phyloP scores from a whole-genome alignment of 2,888 invertebrate species.

The Oegoconia quadripuncta region DNA sequence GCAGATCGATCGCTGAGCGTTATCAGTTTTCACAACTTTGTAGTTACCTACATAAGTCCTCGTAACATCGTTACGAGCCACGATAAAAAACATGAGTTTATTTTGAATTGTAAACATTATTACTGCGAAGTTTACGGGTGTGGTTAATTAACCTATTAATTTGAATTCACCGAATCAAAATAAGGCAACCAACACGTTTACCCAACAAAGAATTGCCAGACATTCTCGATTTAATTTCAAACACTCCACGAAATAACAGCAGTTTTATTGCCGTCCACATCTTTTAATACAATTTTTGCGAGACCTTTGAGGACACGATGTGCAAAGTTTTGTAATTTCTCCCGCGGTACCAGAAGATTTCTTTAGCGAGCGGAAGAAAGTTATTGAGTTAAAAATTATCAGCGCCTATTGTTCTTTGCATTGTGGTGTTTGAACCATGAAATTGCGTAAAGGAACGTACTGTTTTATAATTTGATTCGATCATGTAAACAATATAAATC shows the following conservation, averaged over 20 bases:
- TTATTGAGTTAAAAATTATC: constrained; percentile 11
- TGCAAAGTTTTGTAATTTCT: constrained; percentile 23
- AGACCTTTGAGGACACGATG: constrained; percentile 8
- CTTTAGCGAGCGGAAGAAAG: constrained; percentile 12
- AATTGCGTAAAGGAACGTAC: too few species aligned
- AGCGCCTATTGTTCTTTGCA: background rate
- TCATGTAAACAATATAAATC: too few species aligned
- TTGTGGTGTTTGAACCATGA: too few species aligned
- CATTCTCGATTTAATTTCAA: constrained; percentile 17
- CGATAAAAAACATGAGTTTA: constrained; percentile 9
- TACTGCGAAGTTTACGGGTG: background rate
- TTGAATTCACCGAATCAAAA: background rate
- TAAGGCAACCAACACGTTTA: background rate
- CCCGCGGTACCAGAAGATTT: constrained; percentile 12
- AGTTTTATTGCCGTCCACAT: background rate
- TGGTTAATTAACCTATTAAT: background rate
- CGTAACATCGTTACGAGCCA: constrained; percentile 3
- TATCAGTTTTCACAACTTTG: constrained; percentile 34
- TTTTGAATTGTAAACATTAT: constrained; percentile 19
- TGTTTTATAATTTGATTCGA: too few species aligned
- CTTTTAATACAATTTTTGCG: constrained; percentile 10
- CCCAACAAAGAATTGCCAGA: constrained; percentile 13
- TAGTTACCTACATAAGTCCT: background rate
- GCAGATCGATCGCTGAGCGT: constrained; percentile 32
- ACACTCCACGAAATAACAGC: constrained; percentile 11